Percentiles rank a stretch among this genome's conserved stretches.
These are phyloP conservation scores for Tetragnatha montana DNA, from an alignment of 2,888 invertebrate genomes.

Conservation along the genomic window DNA sequence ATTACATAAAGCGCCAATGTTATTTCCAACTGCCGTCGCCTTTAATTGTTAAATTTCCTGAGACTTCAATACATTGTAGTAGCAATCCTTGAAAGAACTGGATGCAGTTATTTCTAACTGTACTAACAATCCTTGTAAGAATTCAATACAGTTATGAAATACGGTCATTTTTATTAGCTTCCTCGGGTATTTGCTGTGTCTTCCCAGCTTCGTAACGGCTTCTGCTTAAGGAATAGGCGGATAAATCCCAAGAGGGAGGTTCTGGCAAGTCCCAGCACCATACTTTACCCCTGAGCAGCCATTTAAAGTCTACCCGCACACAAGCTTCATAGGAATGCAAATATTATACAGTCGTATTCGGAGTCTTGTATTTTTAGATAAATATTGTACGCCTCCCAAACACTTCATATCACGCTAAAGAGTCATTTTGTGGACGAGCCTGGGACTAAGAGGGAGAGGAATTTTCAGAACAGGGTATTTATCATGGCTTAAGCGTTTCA, in stretches of 20 bases:
- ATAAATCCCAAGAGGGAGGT: constrained; percentile 6
- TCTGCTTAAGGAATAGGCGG: constrained; percentile 3
- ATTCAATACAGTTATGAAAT: not conserved
- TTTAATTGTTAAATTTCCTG: no score
- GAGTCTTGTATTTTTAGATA: constrained; percentile 40
- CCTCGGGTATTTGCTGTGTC: not conserved
- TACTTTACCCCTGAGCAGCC: constrained; percentile 26
- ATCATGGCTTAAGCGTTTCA: constrained; percentile 11
- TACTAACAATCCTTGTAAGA: not conserved
- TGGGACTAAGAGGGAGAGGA: not conserved
- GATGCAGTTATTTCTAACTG: not conserved
- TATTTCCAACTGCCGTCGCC: no score
- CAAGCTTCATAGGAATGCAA: constrained; percentile 24
- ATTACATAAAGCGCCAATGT: no score
- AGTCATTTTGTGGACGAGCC: constrained; percentile 9
- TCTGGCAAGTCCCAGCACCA: not conserved
- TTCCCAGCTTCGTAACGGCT: not conserved
- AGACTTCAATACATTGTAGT: no score
- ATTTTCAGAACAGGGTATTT: constrained; percentile 18
- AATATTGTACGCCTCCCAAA: constrained; percentile 24
- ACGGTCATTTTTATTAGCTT: constrained; percentile 1
- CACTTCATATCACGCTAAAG: constrained; percentile 35
- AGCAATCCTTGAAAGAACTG: no score
- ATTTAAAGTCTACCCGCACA: constrained; percentile 33
- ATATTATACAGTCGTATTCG: constrained; percentile 42